Evolutionary conservation across 1,140 invertebrate species (phyloP), one percentile per base, ranked within the genome.

Genomic region (Chlorops oryzae): DNA sequence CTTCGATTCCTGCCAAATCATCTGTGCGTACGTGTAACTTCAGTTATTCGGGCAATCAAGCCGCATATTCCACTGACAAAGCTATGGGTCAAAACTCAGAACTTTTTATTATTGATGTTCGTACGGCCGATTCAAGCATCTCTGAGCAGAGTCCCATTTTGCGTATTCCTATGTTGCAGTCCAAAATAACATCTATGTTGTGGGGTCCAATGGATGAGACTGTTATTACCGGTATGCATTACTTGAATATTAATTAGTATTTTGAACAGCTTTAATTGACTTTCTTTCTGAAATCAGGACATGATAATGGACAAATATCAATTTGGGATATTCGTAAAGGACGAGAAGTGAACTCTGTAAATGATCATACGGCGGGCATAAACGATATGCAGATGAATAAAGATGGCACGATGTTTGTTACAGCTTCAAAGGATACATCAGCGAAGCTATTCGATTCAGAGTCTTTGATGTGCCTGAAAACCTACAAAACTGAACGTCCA

Each of bases 361-460:
- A 84, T 54, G 90, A 88, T 54, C 96, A 99, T 70, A 83, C 80
- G 2, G 82, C 81, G 37, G 81, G 86, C 56, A 96, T 99, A 50
- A 97, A 95, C 72, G 95, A 98, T 67, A 92, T 98, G 84, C 95
- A 98, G 73, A 79, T 88, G 54, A 91, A 87, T 34, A 88, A 89
- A 63, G 94, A 99, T 72, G 84, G 86, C 17, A 92, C 89, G 3
- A 95, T 97, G 90, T 90, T 98, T 63, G 90, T 99, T 13, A 95
- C 95, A 4, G 92, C 95, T 3, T 96, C 91, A 1, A 91, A 95
- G 74, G 95, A 98, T 75, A 82, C 86, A 52, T 92, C 93, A 13
- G 88, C 95, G 1, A 96, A 95, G 73, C 74, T 98, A 2, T 98
- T 97, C 75, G 93, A 97, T 71, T 83, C 85, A 7, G 84, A 86